Base-by-base conservation (phyloP, 2,113 vertebrate genomes). In the Chascanopsetta lugubris region DNA sequence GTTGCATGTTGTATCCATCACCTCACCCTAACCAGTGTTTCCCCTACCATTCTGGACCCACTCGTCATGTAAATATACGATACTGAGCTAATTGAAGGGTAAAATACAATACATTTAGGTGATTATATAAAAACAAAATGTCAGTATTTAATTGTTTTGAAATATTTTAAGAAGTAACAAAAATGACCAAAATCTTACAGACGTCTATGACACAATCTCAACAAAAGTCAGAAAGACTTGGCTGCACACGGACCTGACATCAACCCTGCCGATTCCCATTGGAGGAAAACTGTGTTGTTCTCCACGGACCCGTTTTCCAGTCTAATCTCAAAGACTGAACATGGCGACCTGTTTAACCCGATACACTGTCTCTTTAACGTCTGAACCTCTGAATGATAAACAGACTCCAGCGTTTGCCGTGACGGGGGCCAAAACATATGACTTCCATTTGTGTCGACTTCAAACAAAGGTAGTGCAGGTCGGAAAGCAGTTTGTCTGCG, bases 291-390 rank as follows among this genome's bases (percentile, higher is more conserved):
- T 25, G 47, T 13, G 26, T 45, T 58, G 25, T 43, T 80, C 48
- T 53, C 69, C 3, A 17, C 20, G 22, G 45, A 22, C n/a, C 12
- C 40, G 50, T 59, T 45, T 64, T 56, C 20, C 15, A 64, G 26
- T 50, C 25, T 12, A 2, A 63, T 69, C 46, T 48, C 34, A 15
- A n/a, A 59, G 50, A 76, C 70, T 63, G 54, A 59, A 20, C 40
- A 20, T 2, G 0, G 21, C 50, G 53, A 58, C 46, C 29, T 76
- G 43, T 55, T 38, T 45, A 2, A 24, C 34, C 60, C 8, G 29
- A 68, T 47, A 62, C 59, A 43, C 62, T 0, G 40, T 36, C 20
- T 24, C 32, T 58, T 18, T 74, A 2, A 59, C 62, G 64, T 74
- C 53, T 46, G 5, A 53, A 20, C 46, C 43, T 22, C 6, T 46